Conservation (phyloP, 2,888 invertebrate species). For the Geophilus truncorum region DNA sequence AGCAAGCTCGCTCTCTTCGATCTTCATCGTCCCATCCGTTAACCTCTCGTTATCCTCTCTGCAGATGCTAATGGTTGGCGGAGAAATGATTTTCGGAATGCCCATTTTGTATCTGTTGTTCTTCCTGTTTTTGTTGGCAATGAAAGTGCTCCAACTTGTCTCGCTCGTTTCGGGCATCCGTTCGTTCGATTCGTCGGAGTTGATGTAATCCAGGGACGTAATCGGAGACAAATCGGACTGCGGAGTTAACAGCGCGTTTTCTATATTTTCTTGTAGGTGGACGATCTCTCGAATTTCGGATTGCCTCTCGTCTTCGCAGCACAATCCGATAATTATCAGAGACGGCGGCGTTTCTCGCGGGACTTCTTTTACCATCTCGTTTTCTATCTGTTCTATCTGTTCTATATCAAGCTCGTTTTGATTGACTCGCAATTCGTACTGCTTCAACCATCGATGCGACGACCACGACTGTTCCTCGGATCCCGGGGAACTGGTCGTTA, state of each 20-base stretch:
- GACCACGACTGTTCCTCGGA: conserved; percentile 32
- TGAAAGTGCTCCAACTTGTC: background rate
- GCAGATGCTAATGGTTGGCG: background rate
- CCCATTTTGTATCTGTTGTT: no score
- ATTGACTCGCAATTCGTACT: background rate
- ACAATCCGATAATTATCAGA: no score
- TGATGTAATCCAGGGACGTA: background rate
- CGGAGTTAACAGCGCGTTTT: background rate
- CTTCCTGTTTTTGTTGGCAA: background rate
- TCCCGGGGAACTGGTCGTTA: background rate
- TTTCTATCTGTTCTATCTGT: no score
- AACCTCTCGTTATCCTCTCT: background rate
- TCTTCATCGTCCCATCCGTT: background rate
- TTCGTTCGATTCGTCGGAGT: background rate
- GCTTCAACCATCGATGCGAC: conserved; percentile 14
- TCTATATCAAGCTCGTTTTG: background rate
- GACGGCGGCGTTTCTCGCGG: background rate
- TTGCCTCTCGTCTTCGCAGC: no score
- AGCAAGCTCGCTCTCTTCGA: background rate
- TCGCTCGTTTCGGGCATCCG: background rate
- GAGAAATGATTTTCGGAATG: background rate
- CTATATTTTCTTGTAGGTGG: background rate
- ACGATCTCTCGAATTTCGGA: no score
- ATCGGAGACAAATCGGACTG: background rate
- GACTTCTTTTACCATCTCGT: background rate